Conservation (phyloP, 2,797 vertebrate genomes). For the Tokudaia muenninki region DNA sequence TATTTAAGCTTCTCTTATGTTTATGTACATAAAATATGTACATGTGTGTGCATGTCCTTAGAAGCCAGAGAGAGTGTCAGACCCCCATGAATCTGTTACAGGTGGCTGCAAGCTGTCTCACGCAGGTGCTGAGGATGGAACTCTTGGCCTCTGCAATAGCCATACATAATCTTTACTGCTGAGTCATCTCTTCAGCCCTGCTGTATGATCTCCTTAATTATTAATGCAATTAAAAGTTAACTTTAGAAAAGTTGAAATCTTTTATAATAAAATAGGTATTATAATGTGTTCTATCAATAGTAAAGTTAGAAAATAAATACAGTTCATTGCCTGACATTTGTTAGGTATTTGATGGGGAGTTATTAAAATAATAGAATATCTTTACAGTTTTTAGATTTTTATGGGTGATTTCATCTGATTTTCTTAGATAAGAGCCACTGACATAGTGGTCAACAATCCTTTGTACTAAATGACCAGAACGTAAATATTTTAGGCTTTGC, state of each 20-base stretch:
- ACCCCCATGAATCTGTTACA: not conserved
- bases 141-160: not conserved
- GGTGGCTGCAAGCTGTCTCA: not conserved
- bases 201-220: not conserved
- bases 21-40: not conserved
- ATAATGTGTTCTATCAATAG: not conserved
- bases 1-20: not conserved
- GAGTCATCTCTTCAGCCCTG: not conserved
- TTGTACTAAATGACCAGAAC: not conserved
- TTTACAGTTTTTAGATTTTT: not conserved
- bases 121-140: not conserved
- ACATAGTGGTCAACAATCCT: not conserved
- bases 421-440: not conserved
- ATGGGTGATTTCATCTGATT: not conserved
- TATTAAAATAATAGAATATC: conserved; percentile 37
- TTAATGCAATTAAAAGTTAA: not conserved
- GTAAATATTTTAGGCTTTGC: conserved; percentile 24
- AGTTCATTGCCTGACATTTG: not conserved
- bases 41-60: no score
- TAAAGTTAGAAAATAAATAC: not conserved
- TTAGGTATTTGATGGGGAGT: not conserved
- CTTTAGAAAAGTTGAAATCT: not conserved
- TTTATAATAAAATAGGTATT: not conserved
- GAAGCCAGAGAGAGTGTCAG: not conserved
- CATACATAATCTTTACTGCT: not conserved